Evolutionary conservation across 2,113 vertebrate species (phyloP).

Genomic region (Puntigrus tetrazona): DNA sequence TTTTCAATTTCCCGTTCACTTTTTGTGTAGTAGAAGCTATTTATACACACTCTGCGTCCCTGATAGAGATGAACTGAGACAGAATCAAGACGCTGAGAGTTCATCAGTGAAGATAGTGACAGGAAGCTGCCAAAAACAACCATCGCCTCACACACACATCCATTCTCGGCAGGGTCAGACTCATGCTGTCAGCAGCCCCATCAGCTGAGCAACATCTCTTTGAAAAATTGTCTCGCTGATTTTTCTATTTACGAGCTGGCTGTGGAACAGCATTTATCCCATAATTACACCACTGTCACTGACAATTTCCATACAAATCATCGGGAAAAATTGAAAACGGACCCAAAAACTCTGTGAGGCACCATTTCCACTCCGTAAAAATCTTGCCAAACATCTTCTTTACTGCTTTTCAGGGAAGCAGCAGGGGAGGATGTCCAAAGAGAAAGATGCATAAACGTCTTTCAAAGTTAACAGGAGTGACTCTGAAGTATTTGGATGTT

Average conservation of each 20-base stretch:
- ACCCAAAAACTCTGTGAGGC: constrained; percentile 45
- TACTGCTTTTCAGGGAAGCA: constrained; percentile 38
- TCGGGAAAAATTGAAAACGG: constrained; percentile 47
- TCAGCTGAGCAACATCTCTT: constrained; percentile 48
- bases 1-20: background rate
- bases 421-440: constrained; percentile 41
- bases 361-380: constrained; percentile 17
- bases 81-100: constrained; percentile 38
- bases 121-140: constrained; percentile 49
- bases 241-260: constrained; percentile 56
- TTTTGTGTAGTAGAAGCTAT: background rate
- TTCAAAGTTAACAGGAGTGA: constrained; percentile 34
- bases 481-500: constrained; percentile 40
- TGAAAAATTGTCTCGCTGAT: constrained; percentile 48
- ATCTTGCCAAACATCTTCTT: constrained; percentile 11
- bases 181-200: constrained; percentile 42
- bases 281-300: constrained; percentile 52
- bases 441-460: constrained; percentile 31
- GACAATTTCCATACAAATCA: constrained; percentile 54
- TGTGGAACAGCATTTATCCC: constrained; percentile 45
- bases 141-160: constrained; percentile 12
- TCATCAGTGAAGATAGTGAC: constrained; percentile 37
- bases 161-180: constrained; percentile 26
- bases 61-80: constrained; percentile 29
- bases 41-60: background rate